A percentile compares a stretch with the other conserved stretches of the same genome.
Evolutionary conservation across 2,888 invertebrate genomes (phyloP).

Genomic region (Heliconius ethilla): DNA sequence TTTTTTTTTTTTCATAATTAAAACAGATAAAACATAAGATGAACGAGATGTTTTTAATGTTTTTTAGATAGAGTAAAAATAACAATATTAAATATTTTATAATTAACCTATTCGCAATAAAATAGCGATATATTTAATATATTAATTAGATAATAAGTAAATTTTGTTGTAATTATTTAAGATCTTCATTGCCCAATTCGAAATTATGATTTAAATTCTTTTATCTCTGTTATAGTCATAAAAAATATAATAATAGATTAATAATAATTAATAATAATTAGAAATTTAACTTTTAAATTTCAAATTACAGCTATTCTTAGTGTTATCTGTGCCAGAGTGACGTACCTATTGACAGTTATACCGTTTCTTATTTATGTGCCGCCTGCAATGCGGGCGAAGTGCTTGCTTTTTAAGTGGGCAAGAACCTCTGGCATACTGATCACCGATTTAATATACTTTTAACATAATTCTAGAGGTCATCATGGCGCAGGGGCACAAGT

Average conservation of each 20-base stretch:
- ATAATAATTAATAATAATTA: not conserved
- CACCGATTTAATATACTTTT: constrained; percentile 20
- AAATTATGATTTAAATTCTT: not conserved
- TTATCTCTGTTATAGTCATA: too few species aligned
- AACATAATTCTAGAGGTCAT: not conserved
- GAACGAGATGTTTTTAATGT: not conserved
- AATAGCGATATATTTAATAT: not conserved
- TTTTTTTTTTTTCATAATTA: not conserved
- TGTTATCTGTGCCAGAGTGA: constrained; percentile 29
- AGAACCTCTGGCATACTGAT: constrained; percentile 39
- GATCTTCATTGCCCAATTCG: not conserved
- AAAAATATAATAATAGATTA: too few species aligned
- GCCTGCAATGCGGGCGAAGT: constrained; percentile 35
- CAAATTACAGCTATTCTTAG: constrained; percentile 18
- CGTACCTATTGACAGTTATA: constrained; percentile 39
- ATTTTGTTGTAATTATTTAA: not conserved
- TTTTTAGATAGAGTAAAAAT: not conserved
- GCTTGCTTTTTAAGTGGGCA: constrained; percentile 38
- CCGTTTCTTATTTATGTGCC: constrained; percentile 40
- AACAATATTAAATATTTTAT: too few species aligned
- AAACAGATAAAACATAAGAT: not conserved
- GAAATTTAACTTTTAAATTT: not conserved
- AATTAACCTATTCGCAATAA: too few species aligned
- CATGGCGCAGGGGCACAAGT: too few species aligned
- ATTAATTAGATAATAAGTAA: not conserved